Evolutionary conservation across 2,113 vertebrate genomes (phyloP).

Genomic region (Empidonax traillii): DNA sequence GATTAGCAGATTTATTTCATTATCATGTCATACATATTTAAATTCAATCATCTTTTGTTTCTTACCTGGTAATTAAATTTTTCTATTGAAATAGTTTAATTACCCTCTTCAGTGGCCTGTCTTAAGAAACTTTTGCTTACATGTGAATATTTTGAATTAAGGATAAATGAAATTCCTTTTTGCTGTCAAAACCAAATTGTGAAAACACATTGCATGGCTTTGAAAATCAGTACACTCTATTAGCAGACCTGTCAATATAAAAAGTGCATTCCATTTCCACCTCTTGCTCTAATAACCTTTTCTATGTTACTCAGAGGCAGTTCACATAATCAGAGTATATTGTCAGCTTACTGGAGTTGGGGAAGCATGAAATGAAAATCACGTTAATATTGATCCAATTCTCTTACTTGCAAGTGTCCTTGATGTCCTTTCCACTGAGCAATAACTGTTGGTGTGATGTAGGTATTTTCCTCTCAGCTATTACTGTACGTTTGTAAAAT

Average conservation of each 20-base stretch:
- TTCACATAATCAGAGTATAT: constrained; percentile 87
- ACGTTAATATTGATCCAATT: constrained; percentile 97
- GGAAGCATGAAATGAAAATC: constrained; percentile 99
- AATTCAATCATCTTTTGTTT: constrained; percentile 51
- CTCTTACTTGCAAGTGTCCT: constrained; percentile 93
- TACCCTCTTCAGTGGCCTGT: constrained; percentile 22
- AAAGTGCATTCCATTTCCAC: constrained; percentile 87
- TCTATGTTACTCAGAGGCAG: constrained; percentile 81
- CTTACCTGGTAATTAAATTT: constrained; percentile 57
- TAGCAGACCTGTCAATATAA: constrained; percentile 92
- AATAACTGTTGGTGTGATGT: constrained; percentile 75
- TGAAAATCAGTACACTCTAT: constrained; percentile 85
- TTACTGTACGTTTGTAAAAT: constrained; percentile 21
- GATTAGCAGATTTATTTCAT: constrained; percentile 28
- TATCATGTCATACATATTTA: constrained; percentile 33
- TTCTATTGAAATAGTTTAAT: constrained; percentile 37
- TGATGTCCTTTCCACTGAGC: constrained; percentile 80
- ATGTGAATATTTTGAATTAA: constrained; percentile 71
- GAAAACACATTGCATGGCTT: constrained; percentile 72
- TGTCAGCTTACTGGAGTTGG: constrained; percentile 94
- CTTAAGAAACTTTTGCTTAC: constrained; percentile 61
- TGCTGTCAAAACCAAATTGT: constrained; percentile 72
- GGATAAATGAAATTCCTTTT: constrained; percentile 73
- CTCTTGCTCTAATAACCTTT: constrained; percentile 89
- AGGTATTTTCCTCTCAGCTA: constrained; percentile 64